Evolutionary conservation across 2,888 invertebrate genomes (phyloP).

Genomic region (Tridacna crocea): DNA sequence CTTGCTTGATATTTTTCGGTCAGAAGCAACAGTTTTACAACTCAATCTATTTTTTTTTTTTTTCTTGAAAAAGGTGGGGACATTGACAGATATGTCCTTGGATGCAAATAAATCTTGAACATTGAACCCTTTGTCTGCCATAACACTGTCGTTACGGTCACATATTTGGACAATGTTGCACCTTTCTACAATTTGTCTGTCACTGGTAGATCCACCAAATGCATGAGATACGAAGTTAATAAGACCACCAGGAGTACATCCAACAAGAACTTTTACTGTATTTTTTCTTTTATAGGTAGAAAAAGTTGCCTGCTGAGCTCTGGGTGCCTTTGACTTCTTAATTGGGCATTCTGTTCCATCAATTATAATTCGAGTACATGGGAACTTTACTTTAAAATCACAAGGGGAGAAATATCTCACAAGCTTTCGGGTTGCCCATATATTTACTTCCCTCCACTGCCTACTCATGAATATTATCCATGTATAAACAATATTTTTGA

Average conservation of each 20-base stretch:
- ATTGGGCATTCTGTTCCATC: slow-evolving; percentile 68
- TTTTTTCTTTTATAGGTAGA: slow-evolving; percentile 61
- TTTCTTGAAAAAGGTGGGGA: slow-evolving; percentile 57
- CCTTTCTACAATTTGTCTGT: slow-evolving; percentile 63
- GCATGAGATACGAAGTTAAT: slow-evolving; percentile 41
- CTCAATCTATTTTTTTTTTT: slow-evolving; percentile 52
- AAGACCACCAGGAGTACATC: slow-evolving; percentile 59
- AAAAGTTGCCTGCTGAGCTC: slow-evolving; percentile 55
- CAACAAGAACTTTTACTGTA: slow-evolving; percentile 55
- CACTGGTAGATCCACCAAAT: slow-evolving; percentile 63
- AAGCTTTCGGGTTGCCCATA: slow-evolving; percentile 56
- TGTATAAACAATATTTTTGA: slow-evolving; percentile 57
- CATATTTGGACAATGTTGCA: slow-evolving; percentile 39
- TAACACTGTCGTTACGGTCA: slow-evolving; percentile 54
- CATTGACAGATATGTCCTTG: slow-evolving; percentile 51
- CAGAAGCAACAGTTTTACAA: slow-evolving; percentile 46
- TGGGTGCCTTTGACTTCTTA: slow-evolving; percentile 50
- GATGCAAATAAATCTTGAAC: slow-evolving; percentile 61
- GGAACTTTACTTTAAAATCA: slow-evolving; percentile 60
- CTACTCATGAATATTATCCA: slow-evolving; percentile 60
- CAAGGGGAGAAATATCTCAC: slow-evolving; percentile 60
- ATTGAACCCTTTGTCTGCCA: slow-evolving; percentile 64
- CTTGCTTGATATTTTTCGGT: slow-evolving; percentile 61
- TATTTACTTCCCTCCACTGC: slow-evolving; percentile 58
- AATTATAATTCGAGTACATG: slow-evolving; percentile 62